Percentiles rank a stretch among this genome's conserved stretches.
phyloP scores from a whole-genome alignment of 2,888 invertebrate genomes.

The Silvanus unidentatus region DNA sequence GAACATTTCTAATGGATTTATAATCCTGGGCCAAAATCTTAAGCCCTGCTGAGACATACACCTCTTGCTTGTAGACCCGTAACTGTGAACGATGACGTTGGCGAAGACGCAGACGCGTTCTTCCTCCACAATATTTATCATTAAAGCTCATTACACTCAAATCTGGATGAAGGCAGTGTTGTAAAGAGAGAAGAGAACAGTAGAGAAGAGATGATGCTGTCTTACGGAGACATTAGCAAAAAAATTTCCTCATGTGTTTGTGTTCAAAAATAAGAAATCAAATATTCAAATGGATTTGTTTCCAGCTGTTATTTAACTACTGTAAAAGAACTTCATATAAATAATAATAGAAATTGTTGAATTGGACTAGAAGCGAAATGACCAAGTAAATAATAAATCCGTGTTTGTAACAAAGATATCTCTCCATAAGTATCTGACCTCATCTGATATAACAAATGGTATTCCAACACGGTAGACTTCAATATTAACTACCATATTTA shows the following conservation, averaged over 20 bases:
- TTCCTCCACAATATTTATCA: slow-evolving; percentile 48
- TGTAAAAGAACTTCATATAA: too few relatives aligned
- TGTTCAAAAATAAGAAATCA: too few relatives aligned
- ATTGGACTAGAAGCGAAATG: too few relatives aligned
- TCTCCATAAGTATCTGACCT: slow-evolving; percentile 6
- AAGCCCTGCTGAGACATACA: slow-evolving; percentile 29
- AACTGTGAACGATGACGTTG: slow-evolving; percentile 36
- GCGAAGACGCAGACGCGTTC: slow-evolving; percentile 45
- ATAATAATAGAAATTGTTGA: too few relatives aligned
- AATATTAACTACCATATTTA: slow-evolving; percentile 14
- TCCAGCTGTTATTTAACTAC: too few relatives aligned
- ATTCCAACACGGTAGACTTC: slow-evolving; percentile 14
- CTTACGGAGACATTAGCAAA: too few relatives aligned
- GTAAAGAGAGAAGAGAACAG: too few relatives aligned
- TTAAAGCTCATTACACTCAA: slow-evolving; percentile 49
- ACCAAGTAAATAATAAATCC: too few relatives aligned
- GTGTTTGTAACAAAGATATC: slow-evolving; percentile 5
- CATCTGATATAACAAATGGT: slow-evolving; percentile 12
- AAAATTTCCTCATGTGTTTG: too few relatives aligned
- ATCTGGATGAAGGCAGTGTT: slow-evolving; percentile 30
- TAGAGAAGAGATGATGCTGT: too few relatives aligned
- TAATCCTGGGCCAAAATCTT: slow-evolving; percentile 34
- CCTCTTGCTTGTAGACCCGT: slow-evolving; percentile 11
- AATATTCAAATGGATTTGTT: too few relatives aligned
- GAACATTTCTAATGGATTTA: slow-evolving; percentile 41